Evolutionary conservation across 2,113 vertebrate species (phyloP).

Genomic region (Dolichotis patagonum): DNA sequence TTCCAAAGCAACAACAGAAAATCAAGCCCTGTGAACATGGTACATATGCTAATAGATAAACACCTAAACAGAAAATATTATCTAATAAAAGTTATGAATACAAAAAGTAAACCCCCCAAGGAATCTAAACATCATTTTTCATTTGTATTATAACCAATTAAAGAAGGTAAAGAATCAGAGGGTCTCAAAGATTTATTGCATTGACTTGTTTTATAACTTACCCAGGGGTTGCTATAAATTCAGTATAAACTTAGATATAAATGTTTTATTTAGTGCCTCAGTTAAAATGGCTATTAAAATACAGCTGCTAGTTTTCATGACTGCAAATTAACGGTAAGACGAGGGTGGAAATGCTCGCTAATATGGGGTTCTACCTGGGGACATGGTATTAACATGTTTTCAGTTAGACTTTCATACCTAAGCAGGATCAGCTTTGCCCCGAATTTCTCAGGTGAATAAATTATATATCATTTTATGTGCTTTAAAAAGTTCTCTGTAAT

Average conservation of each 20-base stretch:
- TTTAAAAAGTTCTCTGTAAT: slow-evolving; percentile 60
- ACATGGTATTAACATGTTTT: slow-evolving; percentile 35
- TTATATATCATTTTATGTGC: slow-evolving; percentile 58
- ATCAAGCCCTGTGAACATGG: not conserved
- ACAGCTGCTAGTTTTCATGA: slow-evolving; percentile 28
- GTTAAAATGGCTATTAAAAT: slow-evolving; percentile 22
- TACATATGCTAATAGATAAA: not conserved
- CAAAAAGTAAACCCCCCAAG: not conserved
- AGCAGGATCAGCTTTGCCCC: slow-evolving; percentile 39
- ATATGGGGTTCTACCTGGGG: not conserved
- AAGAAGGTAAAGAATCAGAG: not conserved
- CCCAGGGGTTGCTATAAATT: not conserved
- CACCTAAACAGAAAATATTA: not conserved
- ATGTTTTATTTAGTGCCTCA: not conserved
- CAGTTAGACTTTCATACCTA: slow-evolving; percentile 20
- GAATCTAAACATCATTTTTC: slow-evolving; percentile 25
- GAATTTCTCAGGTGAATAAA: slow-evolving; percentile 60
- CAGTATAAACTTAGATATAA: not conserved
- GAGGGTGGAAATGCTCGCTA: not conserved
- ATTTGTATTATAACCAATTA: not conserved
- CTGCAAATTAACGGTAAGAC: slow-evolving; percentile 58
- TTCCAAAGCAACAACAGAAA: not conserved
- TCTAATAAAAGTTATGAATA: not conserved
- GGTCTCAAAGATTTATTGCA: not conserved
- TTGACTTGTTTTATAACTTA: not conserved